phyloP scores from a whole-genome alignment of 2,888 invertebrate species.

The Yponomeuta cagnagella region DNA sequence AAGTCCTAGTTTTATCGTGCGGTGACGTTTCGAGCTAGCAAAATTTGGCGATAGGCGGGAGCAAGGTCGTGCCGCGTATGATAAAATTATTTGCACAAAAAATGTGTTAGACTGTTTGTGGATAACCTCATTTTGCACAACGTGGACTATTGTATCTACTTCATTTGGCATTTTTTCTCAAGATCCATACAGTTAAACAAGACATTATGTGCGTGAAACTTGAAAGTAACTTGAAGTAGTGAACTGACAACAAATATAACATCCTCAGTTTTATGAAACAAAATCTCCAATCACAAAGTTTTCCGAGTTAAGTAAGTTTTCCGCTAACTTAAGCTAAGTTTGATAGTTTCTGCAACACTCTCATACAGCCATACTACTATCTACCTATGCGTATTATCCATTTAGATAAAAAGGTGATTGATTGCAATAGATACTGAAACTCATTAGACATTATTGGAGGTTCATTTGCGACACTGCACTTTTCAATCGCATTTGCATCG shows the following conservation, averaged over 20 bases:
- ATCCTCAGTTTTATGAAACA: not conserved
- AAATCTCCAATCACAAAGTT: not conserved
- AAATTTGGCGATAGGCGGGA: constrained; percentile 70
- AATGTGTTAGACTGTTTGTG: constrained; percentile 63
- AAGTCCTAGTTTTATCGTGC: constrained; percentile 42
- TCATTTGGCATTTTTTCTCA: not conserved
- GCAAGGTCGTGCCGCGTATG: constrained; percentile 66
- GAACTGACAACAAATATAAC: no score
- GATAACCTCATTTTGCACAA: constrained; percentile 72
- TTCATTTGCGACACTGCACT: not conserved
- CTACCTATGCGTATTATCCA: not conserved
- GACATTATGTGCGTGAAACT: no score
- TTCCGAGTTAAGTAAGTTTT: not conserved
- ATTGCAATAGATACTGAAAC: constrained; percentile 1
- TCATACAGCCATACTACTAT: not conserved
- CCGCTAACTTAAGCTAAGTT: not conserved
- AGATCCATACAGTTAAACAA: no score
- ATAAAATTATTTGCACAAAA: constrained; percentile 74
- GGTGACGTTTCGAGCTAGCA: constrained; percentile 58
- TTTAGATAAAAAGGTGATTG: constrained; percentile 7
- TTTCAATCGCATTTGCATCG: not conserved
- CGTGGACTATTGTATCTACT: constrained; percentile 40
- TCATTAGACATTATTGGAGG: not conserved
- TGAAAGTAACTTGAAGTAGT: no score
- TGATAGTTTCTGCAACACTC: not conserved